Evolutionary conservation across 2,888 invertebrate genomes (phyloP).

Genomic region (Rotaria macrura): DNA sequence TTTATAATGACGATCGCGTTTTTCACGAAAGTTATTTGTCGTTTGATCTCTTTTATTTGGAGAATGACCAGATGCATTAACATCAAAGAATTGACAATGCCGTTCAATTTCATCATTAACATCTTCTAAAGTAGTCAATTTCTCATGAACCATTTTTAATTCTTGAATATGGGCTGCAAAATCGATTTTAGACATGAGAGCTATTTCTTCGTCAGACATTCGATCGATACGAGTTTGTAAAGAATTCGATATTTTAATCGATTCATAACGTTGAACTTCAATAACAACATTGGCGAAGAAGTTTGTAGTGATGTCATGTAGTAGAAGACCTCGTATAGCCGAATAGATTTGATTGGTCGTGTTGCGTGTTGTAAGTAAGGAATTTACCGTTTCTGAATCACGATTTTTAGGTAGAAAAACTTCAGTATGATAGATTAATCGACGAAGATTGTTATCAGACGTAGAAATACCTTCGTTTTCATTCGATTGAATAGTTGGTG

Average conservation of each 20-base stretch:
- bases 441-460: neutral
- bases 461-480: neutral
- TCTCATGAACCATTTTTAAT: neutral
- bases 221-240: neutral
- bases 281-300: neutral
- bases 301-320: neutral
- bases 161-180: neutral
- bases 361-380: neutral
- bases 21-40: too few relatives aligned
- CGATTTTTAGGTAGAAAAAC: neutral
- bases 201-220: neutral
- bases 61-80: too few relatives aligned
- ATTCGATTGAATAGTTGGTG: neutral
- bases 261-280: neutral
- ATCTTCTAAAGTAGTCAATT: neutral
- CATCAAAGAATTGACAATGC: too few relatives aligned
- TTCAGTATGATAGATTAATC: neutral
- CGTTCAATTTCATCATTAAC: neutral
- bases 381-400: neutral
- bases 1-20: too few relatives aligned
- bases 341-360: neutral
- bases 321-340: neutral
- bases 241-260: neutral
- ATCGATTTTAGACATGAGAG: neutral
- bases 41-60: too few relatives aligned